phyloP scores from a whole-genome alignment of 2,797 vertebrate genomes.

The Adrianichthys oophorus region DNA sequence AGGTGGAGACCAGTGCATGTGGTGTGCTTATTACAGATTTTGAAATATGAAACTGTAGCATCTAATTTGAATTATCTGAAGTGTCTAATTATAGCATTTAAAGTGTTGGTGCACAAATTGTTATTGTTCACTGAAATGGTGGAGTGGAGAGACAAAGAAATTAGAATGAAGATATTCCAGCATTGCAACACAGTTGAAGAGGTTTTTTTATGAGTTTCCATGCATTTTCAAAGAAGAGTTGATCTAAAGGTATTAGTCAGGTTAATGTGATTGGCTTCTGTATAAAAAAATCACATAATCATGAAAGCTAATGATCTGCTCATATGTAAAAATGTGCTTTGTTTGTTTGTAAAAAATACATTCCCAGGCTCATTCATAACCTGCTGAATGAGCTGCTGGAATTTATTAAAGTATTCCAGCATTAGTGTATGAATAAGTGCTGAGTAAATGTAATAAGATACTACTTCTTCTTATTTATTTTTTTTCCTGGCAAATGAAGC shows the following conservation, averaged over 20 bases:
- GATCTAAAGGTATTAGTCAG: not conserved
- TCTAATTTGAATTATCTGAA: slow-evolving; percentile 16
- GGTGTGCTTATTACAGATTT: slow-evolving; percentile 10
- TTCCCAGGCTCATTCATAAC: too few relatives aligned
- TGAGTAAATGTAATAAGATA: not conserved
- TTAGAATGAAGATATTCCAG: not conserved
- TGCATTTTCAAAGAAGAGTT: not conserved
- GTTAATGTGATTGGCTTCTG: not conserved
- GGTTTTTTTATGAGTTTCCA: not conserved
- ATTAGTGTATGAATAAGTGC: not conserved
- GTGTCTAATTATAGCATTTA: slow-evolving; percentile 16
- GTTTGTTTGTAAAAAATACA: too few relatives aligned
- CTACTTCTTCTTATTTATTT: too few relatives aligned
- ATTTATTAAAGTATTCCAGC: too few relatives aligned
- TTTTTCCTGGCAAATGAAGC: too few relatives aligned
- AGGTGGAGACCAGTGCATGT: slow-evolving; percentile 15
- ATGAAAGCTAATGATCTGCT: too few relatives aligned
- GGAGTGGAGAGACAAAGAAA: slow-evolving; percentile 1
- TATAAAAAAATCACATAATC: not conserved
- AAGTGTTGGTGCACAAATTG: slow-evolving; percentile 2
- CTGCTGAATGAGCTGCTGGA: too few relatives aligned
- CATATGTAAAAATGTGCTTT: too few relatives aligned
- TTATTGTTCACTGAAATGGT: slow-evolving; percentile 5
- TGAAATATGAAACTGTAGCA: slow-evolving; percentile 1
- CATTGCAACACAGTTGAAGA: not conserved